A percentile compares a stretch with the other conserved stretches of the same genome.
Evolutionary conservation across 2,797 vertebrate species (phyloP).

Genomic region (Chromis chromis): DNA sequence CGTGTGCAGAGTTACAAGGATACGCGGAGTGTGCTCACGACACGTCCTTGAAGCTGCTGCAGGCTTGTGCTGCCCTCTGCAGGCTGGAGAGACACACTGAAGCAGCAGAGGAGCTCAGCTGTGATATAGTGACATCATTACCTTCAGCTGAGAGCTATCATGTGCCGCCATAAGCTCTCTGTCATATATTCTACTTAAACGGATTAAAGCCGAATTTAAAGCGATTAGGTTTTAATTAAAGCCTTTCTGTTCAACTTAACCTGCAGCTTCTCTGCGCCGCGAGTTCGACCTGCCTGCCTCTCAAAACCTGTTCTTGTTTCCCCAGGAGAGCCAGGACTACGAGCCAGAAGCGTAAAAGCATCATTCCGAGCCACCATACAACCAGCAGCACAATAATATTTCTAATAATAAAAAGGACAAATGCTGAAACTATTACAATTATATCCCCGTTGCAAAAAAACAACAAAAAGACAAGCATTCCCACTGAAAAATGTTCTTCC

Average conservation of each 20-base stretch:
- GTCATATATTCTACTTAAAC: slow-evolving; percentile 29
- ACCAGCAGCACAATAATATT: slow-evolving; percentile 95
- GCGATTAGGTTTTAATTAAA: slow-evolving; percentile 17
- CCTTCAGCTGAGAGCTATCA: slow-evolving; percentile 11
- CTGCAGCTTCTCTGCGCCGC: slow-evolving; percentile 8
- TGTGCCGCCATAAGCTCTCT: slow-evolving; percentile 27
- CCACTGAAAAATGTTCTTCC: slow-evolving; percentile 89
- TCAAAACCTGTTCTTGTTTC: slow-evolving; percentile 30
- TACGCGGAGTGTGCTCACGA: slow-evolving; percentile 56
- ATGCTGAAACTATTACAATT: slow-evolving; percentile 81
- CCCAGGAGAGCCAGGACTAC: slow-evolving; percentile 95
- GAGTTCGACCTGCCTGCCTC: slow-evolving; percentile 18
- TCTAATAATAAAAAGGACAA: slow-evolving; percentile 89
- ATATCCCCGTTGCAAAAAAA: slow-evolving; percentile 85
- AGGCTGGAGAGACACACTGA: slow-evolving; percentile 50
- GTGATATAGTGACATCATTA: slow-evolving; percentile 60
- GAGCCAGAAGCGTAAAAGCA: slow-evolving; percentile 95
- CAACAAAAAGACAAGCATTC: slow-evolving; percentile 81
- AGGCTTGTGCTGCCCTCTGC: slow-evolving; percentile 78
- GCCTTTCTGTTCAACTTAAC: slow-evolving; percentile 13
- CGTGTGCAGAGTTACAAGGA: slow-evolving; percentile 49
- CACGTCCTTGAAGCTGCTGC: slow-evolving; percentile 55
- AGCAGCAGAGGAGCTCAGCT: slow-evolving; percentile 30
- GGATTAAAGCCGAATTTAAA: slow-evolving; percentile 11
- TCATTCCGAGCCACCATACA: slow-evolving; percentile 85